Evolutionary conservation across 2,888 invertebrate species (phyloP), one percentile per base, ranked within the genome.

Genomic region (Dicyrtoma fusca): DNA sequence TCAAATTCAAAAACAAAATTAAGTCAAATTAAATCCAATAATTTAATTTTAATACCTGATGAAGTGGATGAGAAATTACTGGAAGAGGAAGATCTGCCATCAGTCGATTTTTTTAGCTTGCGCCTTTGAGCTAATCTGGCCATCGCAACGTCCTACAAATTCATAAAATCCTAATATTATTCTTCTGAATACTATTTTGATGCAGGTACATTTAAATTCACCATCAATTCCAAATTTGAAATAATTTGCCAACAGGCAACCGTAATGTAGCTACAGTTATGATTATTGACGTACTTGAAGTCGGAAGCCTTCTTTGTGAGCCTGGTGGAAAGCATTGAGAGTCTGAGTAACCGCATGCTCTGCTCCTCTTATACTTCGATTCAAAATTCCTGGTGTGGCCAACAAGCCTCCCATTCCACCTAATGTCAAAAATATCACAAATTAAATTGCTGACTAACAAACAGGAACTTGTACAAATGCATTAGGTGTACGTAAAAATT

Each of bases 41-140:
- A 53, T 8, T 53, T 17, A 53, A 53, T 17, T 53, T 53, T 55
- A 19, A 8, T 62, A 63, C 59, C 59, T 49, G 53, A 63, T 55
- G 83, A 83, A 74, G 82, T 82, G 1, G 83, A 83, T 5, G 85
- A 85, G 61, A 85, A 86, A 51, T 84, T 83, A 57, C 85, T 85
- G 0, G 85, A 84, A 0, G 83, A 83, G 8, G 84, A 84, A 66
- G 83, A 84, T 21, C 84, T 81, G n/a, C 82, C 82, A 78, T 84
- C 84, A 61, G 82, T 83, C 1, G 85, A 85, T 42, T 83, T 82
- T 80, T 88, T 89, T 82, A 87, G 84, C 81, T 88, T 86, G 4
- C 91, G 85, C 34, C 91, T 85, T 82, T 90, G 89, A 13, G 91
- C 90, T 69, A 91, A 84, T 77, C 89, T 89, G 0, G 91, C 91